A percentile compares a stretch with the other conserved stretches of the same genome.
These are phyloP conservation scores for Carterocephalus palaemon DNA, from an alignment of 2,888 invertebrate genomes.

Conservation along the genomic window DNA sequence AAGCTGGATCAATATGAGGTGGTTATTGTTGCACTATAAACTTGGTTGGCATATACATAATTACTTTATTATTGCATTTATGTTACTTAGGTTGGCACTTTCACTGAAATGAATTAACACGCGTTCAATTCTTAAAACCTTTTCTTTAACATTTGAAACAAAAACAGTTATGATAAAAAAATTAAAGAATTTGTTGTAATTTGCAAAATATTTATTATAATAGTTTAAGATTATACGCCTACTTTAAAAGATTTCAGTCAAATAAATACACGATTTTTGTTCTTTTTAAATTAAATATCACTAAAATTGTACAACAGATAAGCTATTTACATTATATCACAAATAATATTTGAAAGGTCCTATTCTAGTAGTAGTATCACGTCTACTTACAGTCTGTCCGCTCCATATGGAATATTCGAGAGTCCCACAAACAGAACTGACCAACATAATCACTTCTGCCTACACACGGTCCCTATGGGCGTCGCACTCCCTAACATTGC, in stretches of 20 bases:
- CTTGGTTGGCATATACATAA: too few relatives aligned
- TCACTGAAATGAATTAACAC: too few relatives aligned
- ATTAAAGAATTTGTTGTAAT: constrained; percentile 50
- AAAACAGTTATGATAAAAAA: constrained; percentile 29
- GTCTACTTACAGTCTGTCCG: constrained; percentile 74
- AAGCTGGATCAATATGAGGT: too few relatives aligned
- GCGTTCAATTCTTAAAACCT: too few relatives aligned
- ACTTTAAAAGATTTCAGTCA: constrained; percentile 76
- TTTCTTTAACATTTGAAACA: not conserved
- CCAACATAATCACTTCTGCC: constrained; percentile 29
- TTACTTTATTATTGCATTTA: too few relatives aligned
- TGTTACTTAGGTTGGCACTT: too few relatives aligned
- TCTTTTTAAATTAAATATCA: constrained; percentile 72
- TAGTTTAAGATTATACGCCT: constrained; percentile 54
- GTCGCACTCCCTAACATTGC: constrained; percentile 34
- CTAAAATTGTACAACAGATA: constrained; percentile 77
- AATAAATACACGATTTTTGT: constrained; percentile 72
- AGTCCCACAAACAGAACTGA: constrained; percentile 28
- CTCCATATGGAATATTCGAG: constrained; percentile 59
- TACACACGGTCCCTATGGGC: constrained; percentile 27
- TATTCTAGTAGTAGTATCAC: constrained; percentile 66
- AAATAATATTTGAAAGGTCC: constrained; percentile 64
- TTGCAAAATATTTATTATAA: constrained; percentile 70
- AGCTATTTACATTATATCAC: constrained; percentile 79
- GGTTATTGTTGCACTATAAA: too few relatives aligned